Conservation (phyloP, 2,797 vertebrate genomes). For the Pantherophis alleghaniensis region DNA sequence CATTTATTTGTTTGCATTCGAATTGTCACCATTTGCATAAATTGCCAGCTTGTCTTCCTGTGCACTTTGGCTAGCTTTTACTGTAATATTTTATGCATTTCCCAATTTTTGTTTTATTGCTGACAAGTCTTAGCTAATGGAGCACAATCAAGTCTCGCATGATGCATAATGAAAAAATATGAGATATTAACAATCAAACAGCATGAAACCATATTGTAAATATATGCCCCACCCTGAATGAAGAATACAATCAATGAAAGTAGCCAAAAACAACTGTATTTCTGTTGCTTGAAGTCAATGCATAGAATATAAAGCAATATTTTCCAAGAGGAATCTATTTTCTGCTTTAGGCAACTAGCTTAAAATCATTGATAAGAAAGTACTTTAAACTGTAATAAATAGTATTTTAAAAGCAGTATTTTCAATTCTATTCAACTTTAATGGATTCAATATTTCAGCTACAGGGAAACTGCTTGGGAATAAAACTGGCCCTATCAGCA, state of each 20-base stretch:
- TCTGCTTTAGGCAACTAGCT: constrained; percentile 48
- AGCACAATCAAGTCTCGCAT: constrained; percentile 2
- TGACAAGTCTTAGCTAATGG: constrained; percentile 1
- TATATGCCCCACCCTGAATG: background rate
- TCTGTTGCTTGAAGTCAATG: background rate
- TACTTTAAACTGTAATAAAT: constrained; percentile 62
- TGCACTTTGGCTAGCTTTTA: background rate
- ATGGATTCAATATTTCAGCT: constrained; percentile 58
- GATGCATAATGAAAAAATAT: background rate
- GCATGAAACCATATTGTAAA: background rate
- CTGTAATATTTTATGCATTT: background rate
- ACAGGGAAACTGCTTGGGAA: constrained; percentile 43
- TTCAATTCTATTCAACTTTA: constrained; percentile 34
- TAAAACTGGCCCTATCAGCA: constrained; percentile 24
- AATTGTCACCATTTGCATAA: background rate
- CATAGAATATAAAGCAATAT: constrained; percentile 26
- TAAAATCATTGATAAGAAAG: constrained; percentile 63
- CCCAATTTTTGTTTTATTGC: constrained; percentile 12
- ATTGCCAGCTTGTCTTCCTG: background rate
- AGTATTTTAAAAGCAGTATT: constrained; percentile 59
- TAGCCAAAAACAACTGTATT: constrained; percentile 28
- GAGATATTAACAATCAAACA: constrained; percentile 12
- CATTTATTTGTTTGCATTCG: constrained; percentile 2
- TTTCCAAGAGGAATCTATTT: constrained; percentile 41
- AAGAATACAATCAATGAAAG: constrained; percentile 36